Evolutionary conservation across 2,113 vertebrate genomes (phyloP).

Genomic region (Cyprinodon tularosa): DNA sequence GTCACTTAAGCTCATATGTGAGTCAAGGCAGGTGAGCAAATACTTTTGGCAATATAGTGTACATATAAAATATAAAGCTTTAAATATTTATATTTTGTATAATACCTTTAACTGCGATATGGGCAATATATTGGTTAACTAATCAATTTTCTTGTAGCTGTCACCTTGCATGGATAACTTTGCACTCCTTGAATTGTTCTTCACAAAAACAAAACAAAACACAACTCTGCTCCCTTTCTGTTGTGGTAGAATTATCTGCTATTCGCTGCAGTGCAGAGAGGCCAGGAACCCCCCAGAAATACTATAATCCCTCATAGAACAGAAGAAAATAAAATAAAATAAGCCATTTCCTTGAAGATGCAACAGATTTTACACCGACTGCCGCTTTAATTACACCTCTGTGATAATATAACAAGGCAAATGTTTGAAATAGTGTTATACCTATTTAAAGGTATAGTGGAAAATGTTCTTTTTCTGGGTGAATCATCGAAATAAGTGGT

Average conservation of each 20-base stretch:
- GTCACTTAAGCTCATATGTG: no score
- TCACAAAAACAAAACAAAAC: not conserved
- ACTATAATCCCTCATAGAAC: no score
- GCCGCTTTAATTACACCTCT: not conserved
- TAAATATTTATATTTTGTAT: not conserved
- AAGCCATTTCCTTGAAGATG: not conserved
- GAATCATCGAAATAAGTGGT: no score
- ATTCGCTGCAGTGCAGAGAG: conserved; percentile 7
- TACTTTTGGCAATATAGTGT: no score
- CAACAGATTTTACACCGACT: not conserved
- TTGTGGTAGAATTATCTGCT: conserved; percentile 10
- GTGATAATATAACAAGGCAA: not conserved
- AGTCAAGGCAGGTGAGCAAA: no score
- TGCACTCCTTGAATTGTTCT: not conserved
- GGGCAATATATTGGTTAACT: not conserved
- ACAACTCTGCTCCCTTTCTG: no score
- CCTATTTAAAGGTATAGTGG: no score
- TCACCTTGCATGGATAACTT: conserved; percentile 16
- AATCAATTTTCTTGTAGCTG: conserved; percentile 5
- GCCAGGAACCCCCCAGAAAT: no score
- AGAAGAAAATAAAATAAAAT: not conserved
- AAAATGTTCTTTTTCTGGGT: no score
- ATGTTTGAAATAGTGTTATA: not conserved
- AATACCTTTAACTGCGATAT: not conserved
- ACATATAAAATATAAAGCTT: no score